A percentile compares a stretch with the other conserved stretches of the same genome.
Evolutionary conservation across 2,113 vertebrate genomes (phyloP).

Genomic region (Mystacornis crossleyi): DNA sequence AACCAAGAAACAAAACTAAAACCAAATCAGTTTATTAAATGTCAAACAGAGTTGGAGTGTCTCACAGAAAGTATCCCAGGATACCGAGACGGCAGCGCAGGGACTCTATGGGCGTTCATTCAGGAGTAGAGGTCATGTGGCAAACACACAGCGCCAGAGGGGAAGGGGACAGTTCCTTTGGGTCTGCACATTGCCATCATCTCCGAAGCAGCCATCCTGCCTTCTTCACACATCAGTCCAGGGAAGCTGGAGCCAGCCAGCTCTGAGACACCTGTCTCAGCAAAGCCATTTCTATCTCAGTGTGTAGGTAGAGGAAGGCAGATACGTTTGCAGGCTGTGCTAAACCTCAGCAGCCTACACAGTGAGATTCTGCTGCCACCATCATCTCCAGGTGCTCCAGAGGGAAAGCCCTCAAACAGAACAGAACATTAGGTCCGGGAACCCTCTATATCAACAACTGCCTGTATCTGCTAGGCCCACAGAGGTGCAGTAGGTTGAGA

Average conservation of each 20-base stretch:
- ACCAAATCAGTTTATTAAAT: background rate
- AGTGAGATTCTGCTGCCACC: background rate
- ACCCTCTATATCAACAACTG: background rate
- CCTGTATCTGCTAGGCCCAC: background rate
- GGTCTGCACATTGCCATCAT: rapidly evolving
- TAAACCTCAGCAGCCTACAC: background rate
- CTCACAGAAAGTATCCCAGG: background rate
- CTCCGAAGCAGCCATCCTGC: background rate
- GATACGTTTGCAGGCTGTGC: background rate
- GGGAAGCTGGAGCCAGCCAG: background rate
- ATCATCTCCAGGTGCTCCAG: background rate
- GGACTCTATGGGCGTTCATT: rapidly evolving
- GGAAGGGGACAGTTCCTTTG: background rate
- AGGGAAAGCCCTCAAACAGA: background rate
- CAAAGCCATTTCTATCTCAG: background rate
- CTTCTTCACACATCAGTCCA: background rate
- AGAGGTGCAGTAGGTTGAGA: background rate
- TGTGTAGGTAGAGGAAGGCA: background rate
- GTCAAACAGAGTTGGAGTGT: background rate
- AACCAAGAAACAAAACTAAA: background rate
- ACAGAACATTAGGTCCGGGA: background rate
- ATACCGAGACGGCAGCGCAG: rapidly evolving
- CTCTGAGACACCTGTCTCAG: background rate
- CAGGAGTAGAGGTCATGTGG: background rate
- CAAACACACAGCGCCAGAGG: background rate